Evolutionary conservation across 2,797 vertebrate species (phyloP).

Genomic region (Diglossa cyanea): DNA sequence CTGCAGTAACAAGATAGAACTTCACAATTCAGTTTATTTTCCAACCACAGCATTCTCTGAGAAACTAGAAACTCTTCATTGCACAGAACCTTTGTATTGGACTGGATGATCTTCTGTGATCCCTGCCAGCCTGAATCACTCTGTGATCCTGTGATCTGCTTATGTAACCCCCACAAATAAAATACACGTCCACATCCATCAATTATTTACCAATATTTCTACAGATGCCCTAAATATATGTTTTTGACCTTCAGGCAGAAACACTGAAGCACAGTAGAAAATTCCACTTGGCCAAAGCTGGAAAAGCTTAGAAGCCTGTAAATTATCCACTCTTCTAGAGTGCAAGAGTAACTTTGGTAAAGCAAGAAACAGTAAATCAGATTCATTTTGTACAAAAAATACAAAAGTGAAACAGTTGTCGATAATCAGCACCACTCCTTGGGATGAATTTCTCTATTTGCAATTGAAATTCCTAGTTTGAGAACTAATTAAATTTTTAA

Average conservation of each 20-base stretch:
- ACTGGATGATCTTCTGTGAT: background rate
- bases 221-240: background rate
- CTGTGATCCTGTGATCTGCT: background rate
- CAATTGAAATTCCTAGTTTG: background rate
- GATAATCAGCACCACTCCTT: background rate
- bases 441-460: background rate
- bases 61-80: background rate
- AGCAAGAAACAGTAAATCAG: background rate
- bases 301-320: background rate
- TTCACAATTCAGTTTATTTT: background rate
- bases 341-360: background rate
- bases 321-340: background rate
- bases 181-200: background rate
- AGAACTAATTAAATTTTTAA: background rate
- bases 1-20: background rate
- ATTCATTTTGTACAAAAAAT: background rate
- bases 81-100: background rate
- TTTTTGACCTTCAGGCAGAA: constrained; percentile 27
- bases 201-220: constrained; percentile 37
- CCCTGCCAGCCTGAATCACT: background rate
- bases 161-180: constrained; percentile 16
- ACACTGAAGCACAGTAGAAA: background rate
- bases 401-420: background rate
- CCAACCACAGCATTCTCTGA: background rate
- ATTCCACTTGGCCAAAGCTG: background rate